Evolutionary conservation across 2,888 invertebrate genomes (phyloP), one percentile per base, ranked within the genome.

Genomic region (Oegoconia quadripuncta): DNA sequence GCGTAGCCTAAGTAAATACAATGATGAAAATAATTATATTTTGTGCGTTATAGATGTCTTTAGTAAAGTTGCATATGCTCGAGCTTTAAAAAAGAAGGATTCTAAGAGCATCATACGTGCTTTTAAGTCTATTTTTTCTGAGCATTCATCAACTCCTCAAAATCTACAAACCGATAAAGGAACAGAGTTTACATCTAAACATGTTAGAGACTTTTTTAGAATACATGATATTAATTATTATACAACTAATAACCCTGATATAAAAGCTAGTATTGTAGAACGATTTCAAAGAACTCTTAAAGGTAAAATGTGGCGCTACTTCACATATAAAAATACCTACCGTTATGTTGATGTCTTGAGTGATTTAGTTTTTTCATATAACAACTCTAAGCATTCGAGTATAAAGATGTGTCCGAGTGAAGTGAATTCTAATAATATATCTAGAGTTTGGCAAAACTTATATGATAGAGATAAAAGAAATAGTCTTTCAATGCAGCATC

Each of bases 61-160:
- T 27, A 45, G 48, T 39, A 45, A 48, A 34, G 41, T 41, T 33
- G 43, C 43, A 3, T 48, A 37, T 34, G 48, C 32, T 11, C 36
- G 41, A 36, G 15, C 36, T 16, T 12, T 41, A 16, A 14, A 27
- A 23, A 32, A 27, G 17, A 36, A 33, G 22, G 27, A n/a, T n/a
- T n/a, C n/a, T n/a, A n/a, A n/a, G n/a, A n/a, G n/a, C n/a, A n/a
- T 49, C 32, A 56, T 52, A 16, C 53, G 50, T 34, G 44, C 53
- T 0, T n/a, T n/a, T n/a, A n/a, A n/a, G n/a, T n/a, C n/a, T n/a
- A n/a, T n/a, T n/a, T n/a, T n/a, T n/a, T n/a, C n/a, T n/a, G n/a
- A n/a, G n/a, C n/a, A n/a, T n/a, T n/a, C n/a, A n/a, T n/a, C n/a
- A n/a, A n/a, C n/a, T n/a, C n/a, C n/a, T n/a, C n/a, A n/a, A n/a